These are phyloP conservation scores for Caenorhabditis virilis DNA, from an alignment of 2,888 invertebrate genomes.

Conservation along the genomic window DNA sequence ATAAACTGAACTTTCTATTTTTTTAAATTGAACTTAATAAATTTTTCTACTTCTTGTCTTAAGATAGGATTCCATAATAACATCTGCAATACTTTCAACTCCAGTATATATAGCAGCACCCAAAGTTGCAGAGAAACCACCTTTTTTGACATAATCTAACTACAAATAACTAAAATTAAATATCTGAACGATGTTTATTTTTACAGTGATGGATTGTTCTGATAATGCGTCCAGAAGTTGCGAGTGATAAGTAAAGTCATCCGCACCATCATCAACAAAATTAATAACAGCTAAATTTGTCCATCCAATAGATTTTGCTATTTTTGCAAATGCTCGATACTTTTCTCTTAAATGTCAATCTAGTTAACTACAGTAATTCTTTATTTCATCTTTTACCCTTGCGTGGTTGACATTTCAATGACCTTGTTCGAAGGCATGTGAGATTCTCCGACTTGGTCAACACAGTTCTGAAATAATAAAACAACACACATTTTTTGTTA, in stretches of 20 bases:
- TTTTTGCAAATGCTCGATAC: constrained; percentile 34
- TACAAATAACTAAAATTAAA: constrained; percentile 6
- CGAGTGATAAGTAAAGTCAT: constrained; percentile 24
- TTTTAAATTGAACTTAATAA: background rate
- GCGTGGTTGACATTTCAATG: constrained; percentile 27
- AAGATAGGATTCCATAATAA: constrained; percentile 20
- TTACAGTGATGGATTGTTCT: constrained; percentile 18
- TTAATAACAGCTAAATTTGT: constrained; percentile 36
- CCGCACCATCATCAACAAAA: constrained; percentile 24
- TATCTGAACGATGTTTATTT: background rate
- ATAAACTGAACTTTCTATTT: constrained; percentile 15
- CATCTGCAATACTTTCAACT: constrained; percentile 15
- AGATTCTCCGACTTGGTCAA: constrained; percentile 35
- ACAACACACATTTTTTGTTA: background rate
- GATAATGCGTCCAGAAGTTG: constrained; percentile 33
- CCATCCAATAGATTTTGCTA: constrained; percentile 34
- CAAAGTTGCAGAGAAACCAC: constrained; percentile 19
- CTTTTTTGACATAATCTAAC: constrained; percentile 33
- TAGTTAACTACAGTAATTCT: background rate
- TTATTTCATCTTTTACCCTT: constrained; percentile 17
- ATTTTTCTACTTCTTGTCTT: constrained; percentile 29
- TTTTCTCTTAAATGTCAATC: constrained; percentile 21
- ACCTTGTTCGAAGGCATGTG: constrained; percentile 25
- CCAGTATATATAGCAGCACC: constrained; percentile 22
- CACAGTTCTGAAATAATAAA: constrained; percentile 26